Percentiles rank a stretch among this genome's conserved stretches.
phyloP scores from a whole-genome alignment of 2,113 vertebrate species.

The Lonchura striata region DNA sequence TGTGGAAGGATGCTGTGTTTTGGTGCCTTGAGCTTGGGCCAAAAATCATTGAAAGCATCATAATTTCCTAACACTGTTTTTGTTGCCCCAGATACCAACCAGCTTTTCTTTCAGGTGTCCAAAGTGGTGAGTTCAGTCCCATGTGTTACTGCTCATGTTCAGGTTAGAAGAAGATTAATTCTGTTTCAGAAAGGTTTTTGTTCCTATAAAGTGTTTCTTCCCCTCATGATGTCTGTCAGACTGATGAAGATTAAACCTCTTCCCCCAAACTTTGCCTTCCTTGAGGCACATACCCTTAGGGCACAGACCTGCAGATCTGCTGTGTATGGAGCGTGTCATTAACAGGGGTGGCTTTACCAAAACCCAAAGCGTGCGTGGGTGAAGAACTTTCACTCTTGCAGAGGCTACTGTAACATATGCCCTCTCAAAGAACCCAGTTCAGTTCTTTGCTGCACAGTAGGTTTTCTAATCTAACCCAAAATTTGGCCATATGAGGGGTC shows the following conservation, averaged over 20 bases:
- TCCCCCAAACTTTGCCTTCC: not conserved
- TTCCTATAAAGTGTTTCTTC: not conserved
- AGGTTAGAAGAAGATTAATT: not conserved
- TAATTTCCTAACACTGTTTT: not conserved
- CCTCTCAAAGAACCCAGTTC: not conserved
- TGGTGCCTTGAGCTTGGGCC: not conserved
- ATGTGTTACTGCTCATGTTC: not conserved
- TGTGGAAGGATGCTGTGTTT: not conserved
- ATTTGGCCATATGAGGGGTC: not conserved
- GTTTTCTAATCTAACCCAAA: not conserved
- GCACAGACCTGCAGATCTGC: not conserved
- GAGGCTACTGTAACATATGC: accelerated
- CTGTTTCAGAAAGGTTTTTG: not conserved
- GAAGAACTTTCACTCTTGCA: not conserved
- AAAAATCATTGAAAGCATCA: not conserved
- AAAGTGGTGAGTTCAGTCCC: not conserved
- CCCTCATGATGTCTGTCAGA: not conserved
- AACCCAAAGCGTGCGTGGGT: not conserved
- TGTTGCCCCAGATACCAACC: not conserved
- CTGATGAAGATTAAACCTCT: not conserved
- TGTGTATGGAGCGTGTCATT: accelerated
- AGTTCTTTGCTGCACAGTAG: not conserved
- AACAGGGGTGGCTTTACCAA: not conserved
- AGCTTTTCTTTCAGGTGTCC: not conserved
- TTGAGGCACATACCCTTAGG: not conserved